Conservation (phyloP, 2,797 vertebrate genomes). For the Helarctos malayanus region DNA sequence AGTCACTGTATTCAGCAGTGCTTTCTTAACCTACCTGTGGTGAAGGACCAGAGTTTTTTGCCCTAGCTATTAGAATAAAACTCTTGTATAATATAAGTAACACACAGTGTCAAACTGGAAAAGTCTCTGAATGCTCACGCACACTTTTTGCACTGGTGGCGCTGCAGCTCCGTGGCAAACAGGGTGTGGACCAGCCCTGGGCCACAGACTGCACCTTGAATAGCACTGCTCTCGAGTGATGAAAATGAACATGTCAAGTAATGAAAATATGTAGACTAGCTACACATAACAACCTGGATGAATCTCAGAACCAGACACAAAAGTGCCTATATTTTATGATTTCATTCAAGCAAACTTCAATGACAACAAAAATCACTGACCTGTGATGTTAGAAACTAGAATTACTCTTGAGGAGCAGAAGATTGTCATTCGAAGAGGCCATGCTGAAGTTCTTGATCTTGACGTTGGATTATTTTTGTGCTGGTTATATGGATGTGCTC, state of each 20-base stretch:
- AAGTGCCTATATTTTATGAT: neutral
- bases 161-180: neutral
- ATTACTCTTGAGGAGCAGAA: neutral
- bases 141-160: neutral
- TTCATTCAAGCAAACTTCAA: neutral
- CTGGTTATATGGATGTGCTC: neutral
- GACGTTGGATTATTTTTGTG: neutral
- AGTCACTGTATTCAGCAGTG: neutral
- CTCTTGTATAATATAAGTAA: neutral
- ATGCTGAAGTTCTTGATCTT: neutral
- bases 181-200: neutral
- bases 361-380: neutral
- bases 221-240: neutral
- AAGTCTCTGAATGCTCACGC: neutral
- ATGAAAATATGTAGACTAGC: neutral
- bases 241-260: neutral
- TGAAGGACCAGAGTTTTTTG: neutral
- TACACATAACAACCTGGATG: neutral
- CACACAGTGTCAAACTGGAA: neutral
- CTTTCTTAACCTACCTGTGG: neutral
- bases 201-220: neutral
- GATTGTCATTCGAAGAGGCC: neutral
- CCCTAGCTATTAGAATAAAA: slow-evolving; percentile 2
- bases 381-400: neutral
- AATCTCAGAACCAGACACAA: slow-evolving; percentile 5